Evolutionary conservation across 2,797 vertebrate genomes (phyloP).

Genomic region (Ataeniobius toweri): DNA sequence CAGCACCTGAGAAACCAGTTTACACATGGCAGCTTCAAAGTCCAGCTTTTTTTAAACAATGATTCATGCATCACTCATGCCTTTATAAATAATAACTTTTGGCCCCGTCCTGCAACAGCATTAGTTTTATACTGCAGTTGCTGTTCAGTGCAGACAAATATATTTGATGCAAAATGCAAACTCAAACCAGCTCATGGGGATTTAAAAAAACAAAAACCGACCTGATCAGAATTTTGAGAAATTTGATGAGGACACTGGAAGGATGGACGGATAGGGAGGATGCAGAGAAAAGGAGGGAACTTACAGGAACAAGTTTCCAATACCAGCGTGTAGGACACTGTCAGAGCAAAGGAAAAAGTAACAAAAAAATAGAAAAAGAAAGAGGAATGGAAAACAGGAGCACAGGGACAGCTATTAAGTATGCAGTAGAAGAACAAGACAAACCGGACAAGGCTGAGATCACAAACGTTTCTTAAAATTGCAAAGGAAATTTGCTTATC

Average conservation of each 20-base stretch:
- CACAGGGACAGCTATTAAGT: constrained; percentile 72
- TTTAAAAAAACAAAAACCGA: constrained; percentile 38
- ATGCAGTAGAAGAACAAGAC: constrained; percentile 55
- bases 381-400: constrained; percentile 80
- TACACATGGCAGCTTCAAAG: constrained; percentile 36
- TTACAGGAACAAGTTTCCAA: constrained; percentile 90
- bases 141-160: constrained; percentile 29
- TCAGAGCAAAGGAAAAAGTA: constrained; percentile 61
- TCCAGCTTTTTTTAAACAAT: constrained; percentile 15
- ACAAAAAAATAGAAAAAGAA: constrained; percentile 58
- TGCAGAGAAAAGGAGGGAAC: constrained; percentile 75
- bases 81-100: constrained; percentile 43
- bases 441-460: constrained; percentile 51
- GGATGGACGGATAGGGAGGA: constrained; percentile 69
- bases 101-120: constrained; percentile 7
- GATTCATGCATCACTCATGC: constrained; percentile 61
- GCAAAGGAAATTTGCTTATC: constrained; percentile 16
- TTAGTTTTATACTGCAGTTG: constrained; percentile 33
- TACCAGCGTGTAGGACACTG: constrained; percentile 87
- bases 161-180: constrained; percentile 47
- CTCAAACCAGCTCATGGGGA: constrained; percentile 42
- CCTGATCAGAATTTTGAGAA: constrained; percentile 66
- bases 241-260: constrained; percentile 69
- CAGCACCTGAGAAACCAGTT: constrained; percentile 46
- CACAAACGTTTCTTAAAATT: constrained; percentile 24